Base-by-base conservation (phyloP, 2,888 invertebrate genomes). In the Eupithecia subfuscata region DNA sequence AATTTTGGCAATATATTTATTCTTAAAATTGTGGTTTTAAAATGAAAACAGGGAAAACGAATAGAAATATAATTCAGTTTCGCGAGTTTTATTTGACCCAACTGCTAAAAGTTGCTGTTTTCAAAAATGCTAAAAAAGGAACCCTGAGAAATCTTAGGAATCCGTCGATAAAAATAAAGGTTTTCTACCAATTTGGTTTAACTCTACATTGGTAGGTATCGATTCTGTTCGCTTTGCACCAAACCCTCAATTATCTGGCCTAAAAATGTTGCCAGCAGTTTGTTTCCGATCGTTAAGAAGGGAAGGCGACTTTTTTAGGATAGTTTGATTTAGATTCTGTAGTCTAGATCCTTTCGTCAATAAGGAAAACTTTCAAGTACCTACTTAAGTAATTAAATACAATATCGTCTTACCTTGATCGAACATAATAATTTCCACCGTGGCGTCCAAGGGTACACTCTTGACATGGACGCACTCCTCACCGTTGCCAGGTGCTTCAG, bases 401-500 rank as follows among this genome's bases (percentile, higher is more conserved):
- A 56, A 22, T 60, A 12, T 0, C 14, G 6, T 6, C 60, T 60
- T 91, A 96, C 97, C 97, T 96, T 97, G 96, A 90, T 98, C 97
- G 71, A 97, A 95, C 84, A 98, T 95, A 48, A 97, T 90, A 16
- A 98, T 89, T 87, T 98, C 97, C 4, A 97, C 97, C 0, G 96
- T 95, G 8, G 97, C 94, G n/a, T 96, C 96, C 37, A 97, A 88
- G 0, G 96, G 96, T 8, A 98, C 93, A 64, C 95, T 92, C 81
- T 97, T 95, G n/a, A 97, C 94, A 83, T 97, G 97, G 12, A 97
- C 96, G 85, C 98, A 98, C 87, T 97, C 97, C 84, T 95, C 89
- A 80, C 93, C 89, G 8, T 90, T 82, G 43, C 91, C 89, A 69
- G 89, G 79, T 4, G 80, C 90, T 1, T 87, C 91, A 83, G 90